Evolutionary conservation across 2,888 invertebrate species (phyloP), one percentile per base, ranked within the genome.

Genomic region (Hymenopus coronatus): DNA sequence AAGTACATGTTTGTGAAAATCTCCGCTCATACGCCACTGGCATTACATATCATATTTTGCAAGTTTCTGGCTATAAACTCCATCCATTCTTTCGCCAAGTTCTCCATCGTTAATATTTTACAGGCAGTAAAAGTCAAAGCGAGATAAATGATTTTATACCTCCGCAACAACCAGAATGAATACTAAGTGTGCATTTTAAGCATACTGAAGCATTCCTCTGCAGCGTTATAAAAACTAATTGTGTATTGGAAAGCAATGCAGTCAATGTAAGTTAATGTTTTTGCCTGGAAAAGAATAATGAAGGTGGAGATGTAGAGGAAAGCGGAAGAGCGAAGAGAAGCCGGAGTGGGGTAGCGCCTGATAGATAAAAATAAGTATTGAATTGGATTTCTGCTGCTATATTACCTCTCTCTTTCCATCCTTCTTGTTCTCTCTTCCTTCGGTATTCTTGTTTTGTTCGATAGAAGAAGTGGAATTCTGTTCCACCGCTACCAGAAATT

Each of bases 391-490:
- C 54, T 70, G 54, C 54, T 70, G 54, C 54, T 70, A 70, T 70
- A 70, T 70, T 70, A 20, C 54, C 54, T 70, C 54, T 70, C 54
- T 70, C 54, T 20, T 70, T 70, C 54, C 54, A 70, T 25, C 54
- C 6, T 70, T 70, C 54, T 70, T 70, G 54, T 70, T 81, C 28
- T 70, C 20, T 25, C 28, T 30, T 33, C 25, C 84, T 84, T 30
- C 20, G 28, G 25, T 84, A 15, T 28, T 30, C n/a, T 46, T 89
- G 87, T 87, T 85, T 85, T 88, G 82, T 84, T 89, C 40, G 40
- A 25, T 33, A 87, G 88, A 46, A 88, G 81, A 46, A 89, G 81
- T 89, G 89, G 82, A 89, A 89, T 89, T 89, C 87, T 87, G 70
- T 87, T 87, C 89, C 40, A 28, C 84, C 88, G 40, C 84, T 28